Evolutionary conservation across 2,797 vertebrate species (phyloP).

Genomic region (Oreortyx pictus): DNA sequence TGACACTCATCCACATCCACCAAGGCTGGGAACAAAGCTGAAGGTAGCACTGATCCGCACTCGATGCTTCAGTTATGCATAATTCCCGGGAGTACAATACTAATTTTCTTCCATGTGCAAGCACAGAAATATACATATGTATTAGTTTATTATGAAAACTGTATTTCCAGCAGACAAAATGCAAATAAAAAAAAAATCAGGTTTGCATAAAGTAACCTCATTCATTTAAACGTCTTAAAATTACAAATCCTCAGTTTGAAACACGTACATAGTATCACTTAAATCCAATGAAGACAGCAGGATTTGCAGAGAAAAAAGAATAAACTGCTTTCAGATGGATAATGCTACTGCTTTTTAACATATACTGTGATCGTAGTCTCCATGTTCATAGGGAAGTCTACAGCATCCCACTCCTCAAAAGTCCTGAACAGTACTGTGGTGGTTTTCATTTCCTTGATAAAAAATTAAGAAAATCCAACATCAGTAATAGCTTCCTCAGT

Average conservation of each 20-base stretch:
- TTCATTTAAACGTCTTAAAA: not conserved
- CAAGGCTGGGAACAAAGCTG: not conserved
- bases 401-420: not conserved
- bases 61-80: not conserved
- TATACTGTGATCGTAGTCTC: not conserved
- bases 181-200: not conserved
- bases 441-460: not conserved
- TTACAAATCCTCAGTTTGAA: not conserved
- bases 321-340: not conserved
- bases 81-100: not conserved
- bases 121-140: not conserved
- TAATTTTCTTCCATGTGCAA: not conserved
- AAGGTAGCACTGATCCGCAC: not conserved
- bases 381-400: not conserved
- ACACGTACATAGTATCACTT: not conserved
- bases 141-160: not conserved
- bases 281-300: not conserved
- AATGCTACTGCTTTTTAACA: not conserved
- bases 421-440: not conserved
- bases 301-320: not conserved
- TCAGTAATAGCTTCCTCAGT: not conserved
- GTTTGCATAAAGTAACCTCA: not conserved
- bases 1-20: not conserved
- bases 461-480: not conserved
- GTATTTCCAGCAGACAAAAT: not conserved